These are phyloP conservation scores for Leptestheria dahalacensis DNA, from an alignment of 1,140 invertebrate genomes.

Conservation along the genomic window DNA sequence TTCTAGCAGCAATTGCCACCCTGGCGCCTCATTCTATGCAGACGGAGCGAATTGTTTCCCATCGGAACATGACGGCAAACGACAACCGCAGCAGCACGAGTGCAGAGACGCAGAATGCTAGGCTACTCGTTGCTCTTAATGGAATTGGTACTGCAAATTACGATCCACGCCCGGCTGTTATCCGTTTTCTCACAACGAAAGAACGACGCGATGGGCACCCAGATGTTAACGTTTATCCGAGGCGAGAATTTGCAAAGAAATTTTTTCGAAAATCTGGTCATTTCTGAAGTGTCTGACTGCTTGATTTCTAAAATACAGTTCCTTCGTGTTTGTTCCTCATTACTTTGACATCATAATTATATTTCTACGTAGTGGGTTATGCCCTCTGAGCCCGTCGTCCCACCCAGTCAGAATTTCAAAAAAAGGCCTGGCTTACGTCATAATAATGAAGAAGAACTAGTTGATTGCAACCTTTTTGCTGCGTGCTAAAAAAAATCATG, in stretches of 20 bases:
- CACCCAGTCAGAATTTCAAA: no score
- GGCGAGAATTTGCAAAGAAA: not conserved
- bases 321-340: no score
- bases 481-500: no score
- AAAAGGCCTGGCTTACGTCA: no score
- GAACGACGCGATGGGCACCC: not conserved
- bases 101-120: not conserved
- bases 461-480: no score
- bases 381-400: no score
- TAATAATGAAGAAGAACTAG: no score
- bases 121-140: not conserved
- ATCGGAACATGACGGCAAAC: not conserved
- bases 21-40: not conserved
- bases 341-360: no score
- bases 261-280: not conserved
- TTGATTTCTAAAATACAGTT: no score
- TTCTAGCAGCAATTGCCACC: not conserved
- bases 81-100: not conserved
- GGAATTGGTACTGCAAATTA: not conserved
- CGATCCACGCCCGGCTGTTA: not conserved
- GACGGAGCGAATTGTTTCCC: not conserved
- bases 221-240: not conserved
- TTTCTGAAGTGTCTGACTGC: no score
- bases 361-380: no score
- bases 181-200: not conserved